Percentiles rank a stretch among this genome's conserved stretches.
Evolutionary conservation across 92 coral and sea anemone species (phyloP).

Genomic region (Phymanthus crucifer): DNA sequence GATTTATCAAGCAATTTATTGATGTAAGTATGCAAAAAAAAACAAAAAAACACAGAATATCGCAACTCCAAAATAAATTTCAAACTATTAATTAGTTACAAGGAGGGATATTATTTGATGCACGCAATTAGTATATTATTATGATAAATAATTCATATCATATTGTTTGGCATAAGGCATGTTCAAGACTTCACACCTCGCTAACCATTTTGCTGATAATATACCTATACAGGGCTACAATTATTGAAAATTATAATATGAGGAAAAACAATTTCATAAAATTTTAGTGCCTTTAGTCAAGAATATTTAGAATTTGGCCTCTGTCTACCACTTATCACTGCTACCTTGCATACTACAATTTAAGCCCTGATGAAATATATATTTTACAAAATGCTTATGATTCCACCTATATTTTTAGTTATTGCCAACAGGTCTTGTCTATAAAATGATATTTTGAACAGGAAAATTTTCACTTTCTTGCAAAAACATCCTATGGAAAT

Average conservation of each 20-base stretch:
- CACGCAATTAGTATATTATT: background rate
- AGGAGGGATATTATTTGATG: no score
- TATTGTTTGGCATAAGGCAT: constrained; percentile 7
- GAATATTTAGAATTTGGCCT: background rate
- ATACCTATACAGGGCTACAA: background rate
- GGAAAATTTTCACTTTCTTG: background rate
- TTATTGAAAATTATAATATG: background rate
- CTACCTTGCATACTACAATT: background rate
- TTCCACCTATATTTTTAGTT: background rate
- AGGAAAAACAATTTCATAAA: background rate
- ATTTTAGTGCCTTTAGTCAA: background rate
- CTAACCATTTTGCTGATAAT: constrained; percentile 1
- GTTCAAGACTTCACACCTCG: background rate
- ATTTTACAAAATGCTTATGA: background rate
- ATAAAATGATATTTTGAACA: background rate
- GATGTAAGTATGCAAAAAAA: no score
- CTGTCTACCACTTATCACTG: background rate
- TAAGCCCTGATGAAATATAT: constrained; percentile 14
- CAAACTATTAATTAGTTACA: no score
- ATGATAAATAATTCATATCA: background rate
- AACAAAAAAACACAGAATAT: no score
- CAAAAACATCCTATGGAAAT: background rate
- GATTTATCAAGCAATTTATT: no score
- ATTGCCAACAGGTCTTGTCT: background rate
- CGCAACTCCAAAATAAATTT: no score